Conservation (phyloP, 2,888 invertebrate species). For the Lycia hirtaria region DNA sequence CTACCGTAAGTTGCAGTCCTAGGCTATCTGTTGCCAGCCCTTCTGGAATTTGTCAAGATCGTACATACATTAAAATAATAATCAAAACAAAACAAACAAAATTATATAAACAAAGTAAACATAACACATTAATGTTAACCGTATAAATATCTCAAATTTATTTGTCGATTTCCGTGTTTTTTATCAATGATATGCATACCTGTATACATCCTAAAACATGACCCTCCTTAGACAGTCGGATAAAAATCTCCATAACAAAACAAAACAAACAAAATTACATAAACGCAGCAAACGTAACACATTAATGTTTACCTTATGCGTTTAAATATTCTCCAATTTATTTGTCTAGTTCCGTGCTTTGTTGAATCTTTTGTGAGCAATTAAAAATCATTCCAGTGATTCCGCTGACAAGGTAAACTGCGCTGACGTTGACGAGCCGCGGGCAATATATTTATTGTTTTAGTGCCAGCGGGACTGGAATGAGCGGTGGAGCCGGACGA, state of each 20-base stretch:
- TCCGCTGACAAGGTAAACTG: conserved; percentile 62
- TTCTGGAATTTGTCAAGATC: too few relatives aligned
- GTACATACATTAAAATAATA: too few relatives aligned
- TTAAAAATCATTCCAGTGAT: conserved; percentile 62
- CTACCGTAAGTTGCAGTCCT: too few relatives aligned
- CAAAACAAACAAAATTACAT: conserved; percentile 18
- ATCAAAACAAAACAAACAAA: conserved; percentile 17
- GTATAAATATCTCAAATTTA: too few relatives aligned
- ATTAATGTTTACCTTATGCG: conserved; percentile 26
- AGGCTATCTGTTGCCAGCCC: too few relatives aligned
- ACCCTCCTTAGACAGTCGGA: background rate
- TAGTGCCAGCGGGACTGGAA: conserved; percentile 38
- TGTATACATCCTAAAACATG: too few relatives aligned
- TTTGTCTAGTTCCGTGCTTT: conserved; percentile 42
- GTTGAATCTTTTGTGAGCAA: conserved; percentile 57
- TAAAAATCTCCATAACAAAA: background rate
- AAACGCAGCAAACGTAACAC: conserved; percentile 15
- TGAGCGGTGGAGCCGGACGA: conserved; percentile 22
- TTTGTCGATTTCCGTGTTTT: background rate
- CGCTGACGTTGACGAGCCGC: conserved; percentile 60
- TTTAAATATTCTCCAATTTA: conserved; percentile 37
- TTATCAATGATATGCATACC: too few relatives aligned
- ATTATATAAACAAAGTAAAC: conserved; percentile 4
- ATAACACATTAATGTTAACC: conserved; percentile 27
- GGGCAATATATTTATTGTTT: conserved; percentile 50